Evolutionary conservation across 2,888 invertebrate genomes (phyloP).

Genomic region (Tineola bisselliella): DNA sequence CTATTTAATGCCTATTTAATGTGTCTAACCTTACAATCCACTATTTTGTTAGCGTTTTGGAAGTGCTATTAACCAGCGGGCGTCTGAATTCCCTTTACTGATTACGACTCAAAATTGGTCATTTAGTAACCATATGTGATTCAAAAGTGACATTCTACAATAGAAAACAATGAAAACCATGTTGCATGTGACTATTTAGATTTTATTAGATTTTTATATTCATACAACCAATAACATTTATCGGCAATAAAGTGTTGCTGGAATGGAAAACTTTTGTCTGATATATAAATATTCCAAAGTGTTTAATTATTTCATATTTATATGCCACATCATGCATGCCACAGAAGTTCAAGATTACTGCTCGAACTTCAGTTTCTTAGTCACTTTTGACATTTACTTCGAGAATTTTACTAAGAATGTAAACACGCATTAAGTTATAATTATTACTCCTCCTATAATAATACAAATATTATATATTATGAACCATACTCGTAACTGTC

Average conservation of each 20-base stretch:
- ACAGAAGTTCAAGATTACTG: too few species aligned
- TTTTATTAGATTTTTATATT: conserved; percentile 23
- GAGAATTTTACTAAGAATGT: too few species aligned
- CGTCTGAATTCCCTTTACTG: conserved; percentile 17
- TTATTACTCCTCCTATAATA: background rate
- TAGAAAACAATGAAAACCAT: conserved; percentile 35
- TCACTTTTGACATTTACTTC: too few species aligned
- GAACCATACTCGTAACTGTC: background rate
- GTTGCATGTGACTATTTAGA: conserved; percentile 14
- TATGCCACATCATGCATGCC: too few species aligned
- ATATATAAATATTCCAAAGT: too few species aligned
- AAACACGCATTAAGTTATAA: too few species aligned
- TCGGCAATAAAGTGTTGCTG: background rate
- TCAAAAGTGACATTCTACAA: conserved; percentile 13
- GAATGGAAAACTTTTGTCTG: background rate
- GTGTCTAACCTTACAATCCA: conserved; percentile 38
- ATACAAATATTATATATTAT: too few species aligned
- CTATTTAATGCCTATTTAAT: conserved; percentile 40
- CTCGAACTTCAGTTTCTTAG: too few species aligned
- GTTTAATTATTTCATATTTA: too few species aligned
- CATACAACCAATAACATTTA: conserved; percentile 24
- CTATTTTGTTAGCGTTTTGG: conserved; percentile 26
- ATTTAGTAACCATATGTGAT: background rate
- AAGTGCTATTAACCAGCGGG: conserved; percentile 44
- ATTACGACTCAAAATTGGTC: background rate